Evolutionary conservation across 2,888 invertebrate genomes (phyloP), one percentile per base, ranked within the genome.

Genomic region (Oxyscelio sp.): DNA sequence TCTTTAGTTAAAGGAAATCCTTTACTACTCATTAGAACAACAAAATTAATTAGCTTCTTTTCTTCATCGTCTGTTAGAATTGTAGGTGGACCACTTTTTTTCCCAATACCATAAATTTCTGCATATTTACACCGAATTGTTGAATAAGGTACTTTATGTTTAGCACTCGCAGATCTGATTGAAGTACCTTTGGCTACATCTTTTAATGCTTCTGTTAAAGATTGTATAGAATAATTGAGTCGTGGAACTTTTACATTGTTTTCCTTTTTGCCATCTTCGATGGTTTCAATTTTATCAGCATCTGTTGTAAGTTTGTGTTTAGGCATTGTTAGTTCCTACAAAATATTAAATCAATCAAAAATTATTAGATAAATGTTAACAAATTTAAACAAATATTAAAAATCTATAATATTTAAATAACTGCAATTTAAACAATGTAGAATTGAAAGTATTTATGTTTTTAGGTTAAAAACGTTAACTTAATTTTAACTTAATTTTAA

Each of bases 1-100:
- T 0, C 6, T 70, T 56, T 70, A 13, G 59, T 48, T 3, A 71
- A 3, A 11, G 71, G 59, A 22, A 71, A 71, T 48, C 71, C 71
- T 15, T 31, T 34, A 34, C 21, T 48, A 15, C 45, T n/a, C 13
- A 19, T n/a, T 31, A 11, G 6, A 0, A 59, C 4, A 22, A 71
- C 0, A 45, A 48, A 71, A 48, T 71, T 21, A 17, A 71, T 19
- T 19, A 54, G 27, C 8, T 56, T 1, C 5, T 56, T 24, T 15
- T 61, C 61, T 61, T 61, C 61, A 5, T 59, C n/a, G 4, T 38
- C 22, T 59, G 59, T 59, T n/a, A 59, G 21, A 19, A 58, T 34
- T 31, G 56, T 27, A 5, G 27, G 34, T 52, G 66, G 66, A 66
- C 52, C 66, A 22, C 45, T 65, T 63, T 63, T 43, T 63, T 48